Evolutionary conservation across 2,113 vertebrate species (phyloP).

Genomic region (Trinectes maculatus): DNA sequence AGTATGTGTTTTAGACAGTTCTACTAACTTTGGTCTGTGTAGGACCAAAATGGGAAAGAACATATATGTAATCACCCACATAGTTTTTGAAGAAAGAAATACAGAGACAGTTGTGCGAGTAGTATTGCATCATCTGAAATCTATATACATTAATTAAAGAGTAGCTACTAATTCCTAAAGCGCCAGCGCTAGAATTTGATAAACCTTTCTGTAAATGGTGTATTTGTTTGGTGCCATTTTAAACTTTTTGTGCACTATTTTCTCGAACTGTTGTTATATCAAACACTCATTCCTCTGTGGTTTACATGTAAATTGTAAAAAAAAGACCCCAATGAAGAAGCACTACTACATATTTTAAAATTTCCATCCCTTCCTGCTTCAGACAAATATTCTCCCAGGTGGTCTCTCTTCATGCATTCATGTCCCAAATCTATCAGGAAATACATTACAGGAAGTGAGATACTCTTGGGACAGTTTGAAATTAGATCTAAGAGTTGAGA

Average conservation of each 20-base stretch:
- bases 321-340: background rate
- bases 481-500: slow-evolving; percentile 3
- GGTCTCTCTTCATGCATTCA: background rate
- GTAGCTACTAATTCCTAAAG: too few relatives aligned
- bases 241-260: too few relatives aligned
- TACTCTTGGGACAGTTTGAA: background rate
- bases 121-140: too few relatives aligned
- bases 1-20: background rate
- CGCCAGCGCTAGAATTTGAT: too few relatives aligned
- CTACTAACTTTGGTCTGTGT: background rate
- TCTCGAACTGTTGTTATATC: background rate
- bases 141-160: too few relatives aligned
- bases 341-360: background rate
- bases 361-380: background rate
- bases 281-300: background rate
- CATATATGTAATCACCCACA: too few relatives aligned
- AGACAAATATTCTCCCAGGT: background rate
- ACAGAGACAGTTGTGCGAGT: too few relatives aligned
- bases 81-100: too few relatives aligned
- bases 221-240: too few relatives aligned
- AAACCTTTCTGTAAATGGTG: too few relatives aligned
- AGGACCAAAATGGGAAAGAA: background rate
- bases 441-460: background rate
- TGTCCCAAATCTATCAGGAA: background rate
- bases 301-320: background rate